Base-by-base conservation (phyloP, 1,140 invertebrate genomes). In the Anoplophora glabripennis region DNA sequence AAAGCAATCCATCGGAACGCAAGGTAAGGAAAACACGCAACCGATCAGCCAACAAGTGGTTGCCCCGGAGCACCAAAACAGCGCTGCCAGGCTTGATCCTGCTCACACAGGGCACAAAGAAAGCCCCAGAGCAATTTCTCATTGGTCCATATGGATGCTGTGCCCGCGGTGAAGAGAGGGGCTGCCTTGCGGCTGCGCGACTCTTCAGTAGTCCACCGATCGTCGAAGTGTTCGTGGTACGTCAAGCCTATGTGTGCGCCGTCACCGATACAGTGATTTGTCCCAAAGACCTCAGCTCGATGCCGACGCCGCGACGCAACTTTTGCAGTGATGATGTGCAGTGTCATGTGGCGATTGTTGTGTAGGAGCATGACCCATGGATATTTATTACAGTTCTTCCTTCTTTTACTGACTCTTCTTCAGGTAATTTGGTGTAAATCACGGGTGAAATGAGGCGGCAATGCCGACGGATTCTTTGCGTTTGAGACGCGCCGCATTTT, bases 331-430 rank as follows among this genome's bases (percentile, higher is more conserved):
- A 74, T 69, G 65, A 78, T 78, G 76, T 78, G 76, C 71, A 73
- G 76, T 73, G 74, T 78, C 61, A 72, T 78, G 75, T 78, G 76
- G 76, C 70, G 76, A 65, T 72, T 78, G 63, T 72, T 78, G 68
- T 74, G 75, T 71, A 75, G 75, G 69, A 77, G 75, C 74, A 76
- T 78, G 75, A 75, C 76, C 65, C 75, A 78, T 72, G 76, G 76
- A 77, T 77, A 77, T 71, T 77, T 77, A 65, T 68, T 78, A 66
- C 74, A 76, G 66, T 74, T 76, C 61, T 77, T 76, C 64, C 68
- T 78, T 35, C 61, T 78, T 58, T 70, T 78, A 53, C 67, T 78
- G 49, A 73, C 70, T 53, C 67, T 76, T 47, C 72, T 78, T 40
- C 76, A 78, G 76, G 76, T 78, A 70, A 57, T 40, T 49, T 34